phyloP scores from a whole-genome alignment of 1,140 invertebrate species.

The Drosophila nigrodunni region DNA sequence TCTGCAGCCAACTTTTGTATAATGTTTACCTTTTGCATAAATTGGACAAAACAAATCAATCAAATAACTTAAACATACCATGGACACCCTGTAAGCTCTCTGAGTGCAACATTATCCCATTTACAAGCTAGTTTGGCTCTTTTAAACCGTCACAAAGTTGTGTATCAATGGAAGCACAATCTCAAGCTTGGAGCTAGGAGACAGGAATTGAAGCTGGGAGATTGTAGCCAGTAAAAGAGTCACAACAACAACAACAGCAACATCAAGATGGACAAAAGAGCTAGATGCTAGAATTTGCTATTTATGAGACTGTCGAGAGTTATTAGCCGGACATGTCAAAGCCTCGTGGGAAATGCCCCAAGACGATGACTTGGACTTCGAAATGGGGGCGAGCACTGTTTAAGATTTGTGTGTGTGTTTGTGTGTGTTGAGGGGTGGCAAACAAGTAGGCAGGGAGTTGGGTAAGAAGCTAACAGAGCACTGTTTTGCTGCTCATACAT shows the following conservation, averaged over 20 bases:
- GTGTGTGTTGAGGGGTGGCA: not conserved
- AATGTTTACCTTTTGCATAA: too few relatives aligned
- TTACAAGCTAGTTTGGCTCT: slow-evolving; percentile 53
- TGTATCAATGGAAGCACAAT: slow-evolving; percentile 8
- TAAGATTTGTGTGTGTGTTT: slow-evolving; percentile 18
- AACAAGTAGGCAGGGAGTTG: not conserved
- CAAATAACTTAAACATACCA: not conserved
- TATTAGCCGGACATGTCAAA: slow-evolving; percentile 83
- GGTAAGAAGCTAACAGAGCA: not conserved
- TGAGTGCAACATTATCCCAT: slow-evolving; percentile 62
- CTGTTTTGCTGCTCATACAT: slow-evolving; percentile 43
- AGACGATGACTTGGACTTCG: slow-evolving; percentile 57
- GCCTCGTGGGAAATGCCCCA: slow-evolving; percentile 67
- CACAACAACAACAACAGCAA: slow-evolving; percentile 33
- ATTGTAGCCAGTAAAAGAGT: slow-evolving; percentile 5
- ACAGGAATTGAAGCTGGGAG: not conserved
- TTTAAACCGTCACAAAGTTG: slow-evolving; percentile 32
- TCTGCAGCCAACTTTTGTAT: too few relatives aligned
- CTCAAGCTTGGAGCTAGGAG: not conserved
- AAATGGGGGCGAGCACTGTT: slow-evolving; percentile 25
- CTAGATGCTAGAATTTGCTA: slow-evolving; percentile 67
- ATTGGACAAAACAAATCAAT: too few relatives aligned
- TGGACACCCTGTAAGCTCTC: slow-evolving; percentile 63
- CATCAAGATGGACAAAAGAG: slow-evolving; percentile 34
- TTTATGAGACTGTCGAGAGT: slow-evolving; percentile 84